Base-by-base conservation (phyloP, 2,113 vertebrate genomes). In the Merops nubicus region DNA sequence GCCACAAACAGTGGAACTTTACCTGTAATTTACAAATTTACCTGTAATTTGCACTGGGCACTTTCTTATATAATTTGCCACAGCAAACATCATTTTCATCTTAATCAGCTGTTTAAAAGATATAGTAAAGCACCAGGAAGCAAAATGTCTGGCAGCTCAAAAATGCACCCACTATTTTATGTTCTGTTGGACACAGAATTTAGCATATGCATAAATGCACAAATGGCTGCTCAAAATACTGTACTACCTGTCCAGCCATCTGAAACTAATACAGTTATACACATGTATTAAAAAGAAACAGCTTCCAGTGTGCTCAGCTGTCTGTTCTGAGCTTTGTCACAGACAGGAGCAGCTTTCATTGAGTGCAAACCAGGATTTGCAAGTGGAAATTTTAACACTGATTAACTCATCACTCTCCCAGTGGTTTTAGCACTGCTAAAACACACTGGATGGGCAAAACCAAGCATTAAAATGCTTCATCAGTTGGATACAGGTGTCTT, bases 241-340 rank as follows among this genome's bases (percentile, higher is more conserved):
- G 48, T 47, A 40, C 29, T 96, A 51, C 36, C 43, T 77, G 72
- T 74, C 91, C 54, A 96, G 38, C 33, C 82, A 88, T 80, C 70
- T 94, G 88, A 95, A 88, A 72, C 56, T 84, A 89, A 95, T 50
- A n/a, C 19, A 65, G 51, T 72, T 79, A 59, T 70, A 86, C 47
- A 75, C 33, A 63, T 4, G 5, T 76, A 80, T 78, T 89, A 63
- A 72, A 89, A 89, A 28, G 54, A 95, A 89, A 91, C 33, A 62
- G 12, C 12, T 90, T 82, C 75, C 53, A 48, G 8, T 43, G 14
- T 43, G 9, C 57, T 92, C 91, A 88, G 29, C 29, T 72, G 25
- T 69, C 60, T 81, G 48, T 60, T 77, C 6, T 5, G n/a, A 79
- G 28, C 73, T 59, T 64, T 84, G 34, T 28, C 36, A 72, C 25